Evolutionary conservation across 2,113 vertebrate genomes (phyloP).

Genomic region (Alligator sinensis): DNA sequence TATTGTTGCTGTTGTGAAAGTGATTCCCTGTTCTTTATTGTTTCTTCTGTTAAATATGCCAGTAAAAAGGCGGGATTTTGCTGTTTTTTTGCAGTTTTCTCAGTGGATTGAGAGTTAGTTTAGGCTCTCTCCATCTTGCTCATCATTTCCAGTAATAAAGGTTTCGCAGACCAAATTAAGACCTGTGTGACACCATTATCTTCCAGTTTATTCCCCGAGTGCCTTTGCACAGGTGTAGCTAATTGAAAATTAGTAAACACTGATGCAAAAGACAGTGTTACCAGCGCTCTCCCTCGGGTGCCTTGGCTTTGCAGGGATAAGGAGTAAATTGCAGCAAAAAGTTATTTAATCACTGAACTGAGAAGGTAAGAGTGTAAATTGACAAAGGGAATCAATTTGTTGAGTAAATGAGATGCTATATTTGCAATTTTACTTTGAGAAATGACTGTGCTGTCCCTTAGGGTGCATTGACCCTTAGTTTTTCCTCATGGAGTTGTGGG

Average conservation of each 20-base stretch:
- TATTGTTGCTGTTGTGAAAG: not conserved
- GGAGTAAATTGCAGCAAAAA: not conserved
- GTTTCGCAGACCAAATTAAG: not conserved
- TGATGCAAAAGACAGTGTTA: not conserved
- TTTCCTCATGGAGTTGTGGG: not conserved
- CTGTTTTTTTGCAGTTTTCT: not conserved
- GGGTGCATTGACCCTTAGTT: not conserved
- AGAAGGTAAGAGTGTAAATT: not conserved
- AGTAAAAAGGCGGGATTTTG: not conserved
- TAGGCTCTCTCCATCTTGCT: not conserved
- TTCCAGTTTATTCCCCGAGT: not conserved
- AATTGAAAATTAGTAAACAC: not conserved
- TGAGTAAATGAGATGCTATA: not conserved
- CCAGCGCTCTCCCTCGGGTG: not conserved
- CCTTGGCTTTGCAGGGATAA: conserved; percentile 1
- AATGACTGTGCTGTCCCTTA: too few species aligned
- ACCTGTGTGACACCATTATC: not conserved
- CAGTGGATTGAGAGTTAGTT: not conserved
- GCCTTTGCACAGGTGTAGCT: not conserved
- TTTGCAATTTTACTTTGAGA: too few species aligned
- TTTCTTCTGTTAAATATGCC: not conserved
- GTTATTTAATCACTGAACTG: not conserved
- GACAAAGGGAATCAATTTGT: not conserved
- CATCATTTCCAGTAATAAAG: not conserved
- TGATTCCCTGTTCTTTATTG: not conserved